Evolutionary conservation across 2,113 vertebrate genomes (phyloP), one percentile per base, ranked within the genome.

Genomic region (Charadrius vociferus): DNA sequence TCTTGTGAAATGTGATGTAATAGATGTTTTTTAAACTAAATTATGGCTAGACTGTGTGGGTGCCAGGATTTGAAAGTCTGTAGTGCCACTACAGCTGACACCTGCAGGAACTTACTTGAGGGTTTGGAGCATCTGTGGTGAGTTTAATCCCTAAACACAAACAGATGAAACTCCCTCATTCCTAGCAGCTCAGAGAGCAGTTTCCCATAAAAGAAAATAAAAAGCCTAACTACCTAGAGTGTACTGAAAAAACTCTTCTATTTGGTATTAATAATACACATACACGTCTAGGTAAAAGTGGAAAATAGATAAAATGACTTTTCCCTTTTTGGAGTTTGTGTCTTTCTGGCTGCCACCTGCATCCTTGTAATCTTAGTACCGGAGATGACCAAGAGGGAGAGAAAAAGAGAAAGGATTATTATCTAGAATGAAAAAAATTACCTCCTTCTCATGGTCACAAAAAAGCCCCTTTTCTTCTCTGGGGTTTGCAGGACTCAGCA

Each of bases 71-170:
- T 81, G 53, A 27, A 88, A 92, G 36, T 67, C 79, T 56, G 72
- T 58, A 56, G 41, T 81, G 75, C 45, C 50, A 84, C 77, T 70
- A 39, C 80, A 93, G 70, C 79, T 92, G 75, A 93, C 59, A 91
- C 89, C 77, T 94, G 95, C 87, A 87, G 77, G 65, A 92, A 74
- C 9, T 61, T 79, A 81, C 90, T 70, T 59, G 77, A 95, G 34
- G 70, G 86, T 88, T n/a, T 89, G 80, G 72, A 81, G 39, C 26
- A 12, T 68, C 87, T 91, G 34, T 93, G n/a, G 65, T 22, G 36
- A 92, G 24, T 79, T 95, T 77, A 92, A 86, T 90, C 72, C 78
- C 65, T 71, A 84, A 95, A 84, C 74, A 94, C 62, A 94, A 94
- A 70, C 81, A 78, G 61, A 94, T 71, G n/a, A 68, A 79, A 72